Base-by-base conservation (phyloP, 1,140 invertebrate genomes). In the Philaenus spumarius region DNA sequence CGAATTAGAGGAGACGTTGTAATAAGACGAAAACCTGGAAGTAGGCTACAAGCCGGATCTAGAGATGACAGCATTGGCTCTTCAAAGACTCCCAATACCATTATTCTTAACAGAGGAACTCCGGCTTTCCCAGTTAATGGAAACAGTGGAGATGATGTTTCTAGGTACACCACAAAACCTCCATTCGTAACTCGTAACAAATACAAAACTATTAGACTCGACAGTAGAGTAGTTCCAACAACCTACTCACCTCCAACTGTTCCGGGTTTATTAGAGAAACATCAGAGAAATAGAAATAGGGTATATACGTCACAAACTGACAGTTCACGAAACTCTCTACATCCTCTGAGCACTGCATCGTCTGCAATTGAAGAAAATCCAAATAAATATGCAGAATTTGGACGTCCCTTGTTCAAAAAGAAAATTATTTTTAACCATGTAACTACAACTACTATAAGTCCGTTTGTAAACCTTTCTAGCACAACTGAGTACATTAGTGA, bases 201-300 rank as follows among this genome's bases (percentile, higher is more conserved):
- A 39, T 51, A 58, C 37, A 58, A 61, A 40, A 37, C 35, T 14
- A 50, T 58, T 11, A 46, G 50, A 19, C 19, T 14, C 37, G 60
- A 59, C 35, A 17, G 42, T 19, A 58, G 50, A 57, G 30, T 60
- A 12, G 50, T 53, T 19, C 62, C 62, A 20, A 63, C 62, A 7
- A 63, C 62, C 2, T 63, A 63, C 42, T 56, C 62, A 17, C 62
- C 62, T n/a, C 42, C 55, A 15, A 34, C 54, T 12, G 30, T 40
- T 19, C 23, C 61, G 9, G 42, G 30, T 17, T 37, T 52, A 24
- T 2, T 59, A 9, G 42, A 51, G 12, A 58, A 51, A 23, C 34
- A 55, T 2, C 62, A 57, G 34, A 57, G 42, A 47, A 45, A 40
- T 52, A 54, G 62, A 43, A 52, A 42, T 50, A 26, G 47, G 15